Percentiles rank a stretch among this genome's conserved stretches.
Conservation (phyloP, 2,113 vertebrate species). For the Trochalopteron elliotii region DNA sequence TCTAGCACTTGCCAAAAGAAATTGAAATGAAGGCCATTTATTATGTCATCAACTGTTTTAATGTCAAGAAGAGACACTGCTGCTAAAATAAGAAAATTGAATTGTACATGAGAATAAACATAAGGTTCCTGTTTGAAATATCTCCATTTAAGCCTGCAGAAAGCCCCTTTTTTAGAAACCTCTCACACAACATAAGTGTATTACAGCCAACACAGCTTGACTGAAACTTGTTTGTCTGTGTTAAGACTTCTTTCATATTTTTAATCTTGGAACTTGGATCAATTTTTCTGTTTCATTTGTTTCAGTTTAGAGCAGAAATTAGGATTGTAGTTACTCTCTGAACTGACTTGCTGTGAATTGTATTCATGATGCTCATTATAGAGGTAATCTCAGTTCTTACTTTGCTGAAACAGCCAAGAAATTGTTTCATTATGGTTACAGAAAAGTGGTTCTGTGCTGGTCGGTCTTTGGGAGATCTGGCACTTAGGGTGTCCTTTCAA, state of each 20-base stretch:
- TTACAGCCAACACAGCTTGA: not conserved
- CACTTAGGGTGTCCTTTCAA: not conserved
- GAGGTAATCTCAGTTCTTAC: not conserved
- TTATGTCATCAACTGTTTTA: conserved; percentile 22
- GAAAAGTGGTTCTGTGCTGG: not conserved
- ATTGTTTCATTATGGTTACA: no score
- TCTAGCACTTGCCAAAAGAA: not conserved
- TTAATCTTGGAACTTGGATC: not conserved
- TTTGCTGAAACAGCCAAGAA: not conserved
- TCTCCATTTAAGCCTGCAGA: not conserved
- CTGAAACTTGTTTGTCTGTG: not conserved
- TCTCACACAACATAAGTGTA: not conserved
- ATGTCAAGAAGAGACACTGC: not conserved
- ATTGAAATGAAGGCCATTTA: not conserved
- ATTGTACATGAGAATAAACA: not conserved
- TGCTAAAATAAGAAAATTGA: not conserved
- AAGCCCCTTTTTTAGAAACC: not conserved
- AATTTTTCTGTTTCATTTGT: not conserved
- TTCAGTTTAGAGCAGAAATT: not conserved
- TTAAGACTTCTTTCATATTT: not conserved
- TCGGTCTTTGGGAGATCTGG: not conserved
- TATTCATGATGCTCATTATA: not conserved
- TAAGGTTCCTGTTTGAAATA: not conserved
- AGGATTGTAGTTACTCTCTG: not conserved
- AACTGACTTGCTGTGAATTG: not conserved